These are phyloP conservation scores for Sturnus vulgaris DNA, from an alignment of 2,113 vertebrate species.

Conservation along the genomic window DNA sequence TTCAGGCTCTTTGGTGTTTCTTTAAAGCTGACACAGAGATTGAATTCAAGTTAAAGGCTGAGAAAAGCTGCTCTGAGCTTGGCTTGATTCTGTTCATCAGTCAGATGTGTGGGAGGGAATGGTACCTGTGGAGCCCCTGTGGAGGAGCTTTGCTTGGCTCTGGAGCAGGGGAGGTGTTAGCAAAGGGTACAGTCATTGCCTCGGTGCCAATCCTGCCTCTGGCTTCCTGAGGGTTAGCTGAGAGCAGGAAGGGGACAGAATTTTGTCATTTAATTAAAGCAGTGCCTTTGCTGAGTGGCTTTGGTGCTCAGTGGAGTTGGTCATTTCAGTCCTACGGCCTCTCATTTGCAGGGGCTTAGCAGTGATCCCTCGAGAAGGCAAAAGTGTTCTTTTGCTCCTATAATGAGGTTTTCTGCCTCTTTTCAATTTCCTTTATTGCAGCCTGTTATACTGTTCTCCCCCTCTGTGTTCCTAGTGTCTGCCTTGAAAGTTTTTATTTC, in stretches of 20 bases:
- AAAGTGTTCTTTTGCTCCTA: background rate
- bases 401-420: conserved; percentile 5
- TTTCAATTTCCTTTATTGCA: conserved; percentile 19
- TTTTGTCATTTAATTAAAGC: background rate
- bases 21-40: background rate
- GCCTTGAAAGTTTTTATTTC: background rate
- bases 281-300: background rate
- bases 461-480: background rate
- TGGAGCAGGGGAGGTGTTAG: background rate
- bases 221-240: background rate
- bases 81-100: background rate
- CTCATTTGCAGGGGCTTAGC: background rate
- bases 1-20: background rate
- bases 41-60: background rate
- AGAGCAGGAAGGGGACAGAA: background rate
- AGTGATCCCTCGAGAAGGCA: background rate
- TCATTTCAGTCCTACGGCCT: background rate
- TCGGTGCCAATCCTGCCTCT: background rate
- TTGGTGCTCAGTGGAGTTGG: background rate
- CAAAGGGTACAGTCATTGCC: background rate
- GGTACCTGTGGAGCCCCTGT: background rate
- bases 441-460: background rate
- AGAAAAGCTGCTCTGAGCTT: background rate
- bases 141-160: background rate
- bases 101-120: background rate